These are phyloP conservation scores for Drosophila stalkeri DNA, from an alignment of 2,888 invertebrate species.

Conservation along the genomic window DNA sequence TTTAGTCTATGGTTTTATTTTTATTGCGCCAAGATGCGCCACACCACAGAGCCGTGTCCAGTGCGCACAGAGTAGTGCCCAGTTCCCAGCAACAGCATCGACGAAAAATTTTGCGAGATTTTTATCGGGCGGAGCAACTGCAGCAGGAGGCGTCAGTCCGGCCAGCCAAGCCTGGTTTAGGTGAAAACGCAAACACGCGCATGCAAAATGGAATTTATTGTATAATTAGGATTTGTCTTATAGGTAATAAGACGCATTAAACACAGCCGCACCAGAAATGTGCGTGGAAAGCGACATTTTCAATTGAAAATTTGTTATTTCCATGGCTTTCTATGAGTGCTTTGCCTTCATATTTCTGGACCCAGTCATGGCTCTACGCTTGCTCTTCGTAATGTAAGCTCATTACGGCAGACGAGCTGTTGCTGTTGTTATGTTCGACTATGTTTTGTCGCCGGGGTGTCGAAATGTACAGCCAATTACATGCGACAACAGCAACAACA, in stretches of 20 bases:
- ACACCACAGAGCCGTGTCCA: constrained; percentile 49
- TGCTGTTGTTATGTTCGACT: constrained; percentile 21
- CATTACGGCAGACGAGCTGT: constrained; percentile 66
- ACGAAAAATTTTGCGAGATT: constrained; percentile 71
- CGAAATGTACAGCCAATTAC: constrained; percentile 79
- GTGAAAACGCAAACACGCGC: constrained; percentile 75
- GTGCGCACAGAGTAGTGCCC: constrained; percentile 10
- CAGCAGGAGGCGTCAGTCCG: constrained; percentile 34
- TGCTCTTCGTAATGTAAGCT: constrained; percentile 71
- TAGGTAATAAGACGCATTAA: constrained; percentile 80
- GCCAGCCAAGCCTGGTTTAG: constrained; percentile 42
- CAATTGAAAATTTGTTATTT: constrained; percentile 27
- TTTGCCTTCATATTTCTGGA: constrained; percentile 52
- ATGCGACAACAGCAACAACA: constrained; percentile 65
- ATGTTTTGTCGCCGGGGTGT: constrained; percentile 75
- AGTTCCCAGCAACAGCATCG: constrained; percentile 41
- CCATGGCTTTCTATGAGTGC: constrained; percentile 40
- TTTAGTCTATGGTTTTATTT: constrained; percentile 80
- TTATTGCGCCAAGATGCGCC: constrained; percentile 70
- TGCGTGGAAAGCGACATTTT: constrained; percentile 58
- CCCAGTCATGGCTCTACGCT: constrained; percentile 11
- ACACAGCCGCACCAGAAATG: constrained; percentile 56
- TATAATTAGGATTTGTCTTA: constrained; percentile 84
- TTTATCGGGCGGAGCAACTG: constrained; percentile 63
- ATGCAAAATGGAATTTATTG: constrained; percentile 83